Evolutionary conservation across 2,888 invertebrate genomes (phyloP), one percentile per base, ranked within the genome.

Genomic region (Encarsia formosa): DNA sequence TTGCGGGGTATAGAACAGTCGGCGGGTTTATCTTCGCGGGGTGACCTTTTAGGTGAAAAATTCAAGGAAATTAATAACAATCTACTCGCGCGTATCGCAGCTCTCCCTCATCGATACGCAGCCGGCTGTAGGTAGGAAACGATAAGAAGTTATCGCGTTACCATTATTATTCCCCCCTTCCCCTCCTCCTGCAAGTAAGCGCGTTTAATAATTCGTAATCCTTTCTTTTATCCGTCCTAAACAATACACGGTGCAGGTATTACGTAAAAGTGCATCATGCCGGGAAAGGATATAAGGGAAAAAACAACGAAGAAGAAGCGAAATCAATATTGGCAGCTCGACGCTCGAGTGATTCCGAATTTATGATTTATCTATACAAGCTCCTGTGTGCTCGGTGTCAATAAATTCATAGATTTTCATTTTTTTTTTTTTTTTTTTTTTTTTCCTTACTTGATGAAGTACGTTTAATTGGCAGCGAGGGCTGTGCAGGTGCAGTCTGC

Each of bases 341-440:
- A 55, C 51, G 51, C 51, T 48, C 51, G 51, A 48, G 32, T 44
- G 44, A 48, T 51, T 51, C 44, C 54, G 51, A 44, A 55, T 55
- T 51, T 48, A 51, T 55, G 54, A 55, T 54, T 54, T 47, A 53
- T 49, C 41, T 31, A 46, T 45, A 15, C 6, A 31, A 42, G 24
- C n/a, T n/a, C n/a, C n/a, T n/a, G n/a, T n/a, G n/a, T n/a, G n/a
- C n/a, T n/a, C n/a, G n/a, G n/a, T n/a, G n/a, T n/a, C n/a, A n/a
- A n/a, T n/a, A n/a, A n/a, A n/a, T n/a, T n/a, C n/a, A n/a, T n/a
- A n/a, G n/a, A n/a, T n/a, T n/a, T n/a, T n/a, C n/a, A n/a, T n/a
- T n/a, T n/a, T n/a, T n/a, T n/a, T n/a, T n/a, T n/a, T n/a, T n/a
- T n/a, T n/a, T n/a, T n/a, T n/a, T n/a, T n/a, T n/a, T n/a, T n/a